Evolutionary conservation across 1,140 invertebrate genomes (phyloP).

Genomic region (Bombus superbus): DNA sequence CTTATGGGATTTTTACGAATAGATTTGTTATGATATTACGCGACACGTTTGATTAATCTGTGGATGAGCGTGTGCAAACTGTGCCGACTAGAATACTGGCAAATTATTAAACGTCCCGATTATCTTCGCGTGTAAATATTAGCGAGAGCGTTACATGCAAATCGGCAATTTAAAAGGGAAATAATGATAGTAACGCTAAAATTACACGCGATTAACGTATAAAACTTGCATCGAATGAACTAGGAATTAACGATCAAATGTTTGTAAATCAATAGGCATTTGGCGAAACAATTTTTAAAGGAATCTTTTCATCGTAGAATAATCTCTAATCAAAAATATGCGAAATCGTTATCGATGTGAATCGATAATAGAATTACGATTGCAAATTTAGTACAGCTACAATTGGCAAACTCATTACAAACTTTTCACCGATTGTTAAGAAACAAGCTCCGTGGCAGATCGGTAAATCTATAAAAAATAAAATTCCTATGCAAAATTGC

Average conservation of each 20-base stretch:
- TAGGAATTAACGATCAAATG: background rate
- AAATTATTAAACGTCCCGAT: background rate
- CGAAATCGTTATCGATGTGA: too few species aligned
- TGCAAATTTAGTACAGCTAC: too few species aligned
- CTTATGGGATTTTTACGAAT: background rate
- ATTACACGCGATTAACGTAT: background rate
- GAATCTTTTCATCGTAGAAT: too few species aligned
- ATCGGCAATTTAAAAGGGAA: background rate
- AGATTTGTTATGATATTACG: background rate
- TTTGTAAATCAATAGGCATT: background rate
- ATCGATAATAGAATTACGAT: too few species aligned
- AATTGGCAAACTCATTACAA: too few species aligned
- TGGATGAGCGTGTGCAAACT: background rate
- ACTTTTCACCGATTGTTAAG: too few species aligned
- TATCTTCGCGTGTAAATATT: background rate
- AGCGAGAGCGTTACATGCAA: background rate
- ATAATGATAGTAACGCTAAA: background rate
- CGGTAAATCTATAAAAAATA: too few species aligned
- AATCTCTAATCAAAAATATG: too few species aligned
- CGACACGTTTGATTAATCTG: background rate
- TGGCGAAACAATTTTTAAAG: too few species aligned
- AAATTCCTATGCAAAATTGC: too few species aligned
- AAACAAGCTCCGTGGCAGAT: too few species aligned
- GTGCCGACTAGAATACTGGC: background rate
- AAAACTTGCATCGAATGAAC: background rate